Evolutionary conservation across 2,888 invertebrate genomes (phyloP), one percentile per base, ranked within the genome.

Genomic region (Microchrysa polita): DNA sequence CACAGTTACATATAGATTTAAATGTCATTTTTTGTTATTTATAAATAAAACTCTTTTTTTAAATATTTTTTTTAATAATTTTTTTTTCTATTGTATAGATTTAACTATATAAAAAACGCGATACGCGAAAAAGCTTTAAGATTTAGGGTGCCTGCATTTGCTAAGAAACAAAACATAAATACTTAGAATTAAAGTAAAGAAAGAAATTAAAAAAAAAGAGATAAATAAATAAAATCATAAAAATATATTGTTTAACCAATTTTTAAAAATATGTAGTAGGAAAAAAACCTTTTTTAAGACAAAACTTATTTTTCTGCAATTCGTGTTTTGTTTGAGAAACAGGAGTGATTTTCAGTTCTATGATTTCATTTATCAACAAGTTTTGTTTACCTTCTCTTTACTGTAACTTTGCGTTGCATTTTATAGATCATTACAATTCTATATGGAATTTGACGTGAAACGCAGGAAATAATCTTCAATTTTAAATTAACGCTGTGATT

Each of bases 91-190:
- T n/a, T 79, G 79, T 80, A 80, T 5, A 34, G 7, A 80, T 79
- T 79, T n/a, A n/a, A 82, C 81, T 80, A n/a, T n/a, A n/a, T n/a
- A 79, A 81, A 82, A 81, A 81, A 81, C 83, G 83, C 83, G 83
- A 83, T 82, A 83, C 83, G 84, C 83, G 83, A 82, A 80, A 73
- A 83, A 83, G 84, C 83, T 84, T 84, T 84, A 84, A 83, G 81
- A 84, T 83, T 83, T 83, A 84, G 84, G 84, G 83, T 83, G 83
- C 83, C 84, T 83, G 83, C 83, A 84, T 83, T 83, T 84, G 84
- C 84, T 83, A 78, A 83, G 79, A 82, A 82, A 71, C n/a, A n/a
- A 72, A 72, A 34, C 27, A 34, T n/a, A n/a, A n/a, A n/a, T n/a
- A 53, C 53, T 57, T 69, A 69, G 69, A 69, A 55, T 69, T 69